Evolutionary conservation across 2,888 invertebrate genomes (phyloP), one percentile per base, ranked within the genome.

Genomic region (Rhagonycha lutea): DNA sequence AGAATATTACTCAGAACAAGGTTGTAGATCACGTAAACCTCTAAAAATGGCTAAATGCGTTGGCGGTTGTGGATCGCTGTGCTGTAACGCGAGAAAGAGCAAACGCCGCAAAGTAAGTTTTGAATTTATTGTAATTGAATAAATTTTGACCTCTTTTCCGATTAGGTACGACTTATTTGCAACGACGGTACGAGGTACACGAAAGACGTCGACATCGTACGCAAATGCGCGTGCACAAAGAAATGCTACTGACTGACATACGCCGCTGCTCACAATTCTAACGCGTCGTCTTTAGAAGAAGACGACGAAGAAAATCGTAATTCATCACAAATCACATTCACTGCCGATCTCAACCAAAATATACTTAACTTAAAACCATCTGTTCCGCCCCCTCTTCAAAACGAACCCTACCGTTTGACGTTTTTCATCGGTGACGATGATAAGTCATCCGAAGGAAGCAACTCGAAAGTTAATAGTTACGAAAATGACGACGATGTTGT

Each of bases 181-280:
- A 92, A 94, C 80, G 96, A 98, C 87, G 97, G 98, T 80, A 95
- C 95, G 75, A 94, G 96, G 79, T 98, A 96, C 91, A 96, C 96
- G 88, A 97, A 97, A 91, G 96, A 98, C 86, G 94, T 98, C 85
- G 98, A 98, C 86, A 95, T 98, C 88, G 96, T 98, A 86, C 94
- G 98, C 87, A 98, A 98, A 88, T 98, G 98, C 89, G 96, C 96
- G 82, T 98, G 98, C 91, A 94, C 94, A 83, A 95, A 96, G 89
- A 96, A 96, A 90, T 97, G 96, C 90, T 93, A 93, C 91, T 93
- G 91, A 91, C 91, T 91, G 90, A 89, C 89, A 89, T 87, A 90
- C 88, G 91, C 90, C 90, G 90, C 91, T 91, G 89, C 88, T 87
- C 87, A 87, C 88, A 87, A 85, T 87, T 87, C 87, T 87, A 86